Base-by-base conservation (phyloP, 2,797 vertebrate species). In the Nothura maculosa region DNA sequence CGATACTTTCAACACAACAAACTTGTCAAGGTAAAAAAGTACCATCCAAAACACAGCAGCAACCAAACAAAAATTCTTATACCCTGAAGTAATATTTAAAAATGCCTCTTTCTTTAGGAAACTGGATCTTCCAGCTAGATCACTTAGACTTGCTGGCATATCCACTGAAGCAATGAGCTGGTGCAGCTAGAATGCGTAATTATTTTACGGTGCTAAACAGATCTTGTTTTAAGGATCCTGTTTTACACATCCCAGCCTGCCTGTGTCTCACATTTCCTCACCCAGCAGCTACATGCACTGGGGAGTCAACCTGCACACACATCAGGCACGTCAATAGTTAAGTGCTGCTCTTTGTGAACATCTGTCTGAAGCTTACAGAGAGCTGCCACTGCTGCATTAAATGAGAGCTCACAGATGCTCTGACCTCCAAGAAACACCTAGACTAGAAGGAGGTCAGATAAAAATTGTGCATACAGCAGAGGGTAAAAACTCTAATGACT, bases 41-140 rank as follows among this genome's bases (percentile, higher is more conserved):
- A 73, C 28, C 22, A 78, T 15, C 10, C 83, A 67, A 84, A 91
- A 16, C 24, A 17, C 5, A 72, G 61, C 32, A 78, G 40, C 34
- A 82, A 48, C 50, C 18, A 84, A 89, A 58, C 18, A 84, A 60
- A 62, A 68, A 27, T 16, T 61, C 55, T 78, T 64, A 30, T 2
- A 84, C 1, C 1, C 14, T 80, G 27, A 3, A 3, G 1, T 72
- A 81, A 87, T 88, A 84, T 1, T 63, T n/a, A 20, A 78, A 87
- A 85, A 55, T 32, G 43, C 20, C 24, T 72, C 34, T 63, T 83
- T 91, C 52, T 52, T 64, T 52, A 34, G 63, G 60, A 95, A 94
- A 91, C 42, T 70, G 58, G 32, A 84, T 94, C 74, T 88, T 52
- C 63, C 67, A 90, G 70, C 21, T 80, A 81, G 66, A 81, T 60